phyloP scores from a whole-genome alignment of 1,140 invertebrate species.

The Drosophila virilis region DNA sequence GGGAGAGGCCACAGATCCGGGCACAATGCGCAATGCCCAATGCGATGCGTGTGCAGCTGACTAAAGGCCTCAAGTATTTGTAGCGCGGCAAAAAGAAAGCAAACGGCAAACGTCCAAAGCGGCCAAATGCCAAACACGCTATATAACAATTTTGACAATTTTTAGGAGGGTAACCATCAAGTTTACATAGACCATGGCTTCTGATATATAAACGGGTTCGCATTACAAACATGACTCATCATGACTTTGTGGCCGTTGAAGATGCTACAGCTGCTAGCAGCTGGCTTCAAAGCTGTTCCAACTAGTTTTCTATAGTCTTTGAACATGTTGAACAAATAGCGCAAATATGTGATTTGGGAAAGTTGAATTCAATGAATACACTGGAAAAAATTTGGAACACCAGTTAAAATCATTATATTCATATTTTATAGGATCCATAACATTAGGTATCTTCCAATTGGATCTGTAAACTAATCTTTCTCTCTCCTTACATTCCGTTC shows the following conservation, averaged over 20 bases:
- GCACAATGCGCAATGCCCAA: constrained; percentile 29
- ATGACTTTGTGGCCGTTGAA: constrained; percentile 19
- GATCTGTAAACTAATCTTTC: no score
- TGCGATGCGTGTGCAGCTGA: constrained; percentile 70
- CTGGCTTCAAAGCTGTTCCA: constrained; percentile 33
- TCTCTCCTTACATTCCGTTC: no score
- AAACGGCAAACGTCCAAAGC: constrained; percentile 39
- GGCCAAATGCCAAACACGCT: constrained; percentile 58
- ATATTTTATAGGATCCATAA: no score
- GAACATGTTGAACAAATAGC: constrained; percentile 19
- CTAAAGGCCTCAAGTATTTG: constrained; percentile 69
- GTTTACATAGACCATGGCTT: constrained; percentile 30
- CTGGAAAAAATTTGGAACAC: neutral
- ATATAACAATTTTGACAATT: constrained; percentile 81
- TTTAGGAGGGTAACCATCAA: constrained; percentile 35
- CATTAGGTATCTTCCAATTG: no score
- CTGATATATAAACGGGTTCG: constrained; percentile 65
- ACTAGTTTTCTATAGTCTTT: constrained; percentile 31
- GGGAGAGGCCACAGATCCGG: constrained; percentile 31
- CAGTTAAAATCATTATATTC: no score
- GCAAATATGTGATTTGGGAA: constrained; percentile 27
- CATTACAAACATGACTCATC: constrained; percentile 69
- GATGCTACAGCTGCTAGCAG: constrained; percentile 32
- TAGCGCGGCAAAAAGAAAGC: constrained; percentile 65
- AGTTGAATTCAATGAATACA: constrained; percentile 31